A percentile compares a stretch with the other conserved stretches of the same genome.
Conservation (phyloP, 92 coral and sea anemone species). For the Porites cylindrica region DNA sequence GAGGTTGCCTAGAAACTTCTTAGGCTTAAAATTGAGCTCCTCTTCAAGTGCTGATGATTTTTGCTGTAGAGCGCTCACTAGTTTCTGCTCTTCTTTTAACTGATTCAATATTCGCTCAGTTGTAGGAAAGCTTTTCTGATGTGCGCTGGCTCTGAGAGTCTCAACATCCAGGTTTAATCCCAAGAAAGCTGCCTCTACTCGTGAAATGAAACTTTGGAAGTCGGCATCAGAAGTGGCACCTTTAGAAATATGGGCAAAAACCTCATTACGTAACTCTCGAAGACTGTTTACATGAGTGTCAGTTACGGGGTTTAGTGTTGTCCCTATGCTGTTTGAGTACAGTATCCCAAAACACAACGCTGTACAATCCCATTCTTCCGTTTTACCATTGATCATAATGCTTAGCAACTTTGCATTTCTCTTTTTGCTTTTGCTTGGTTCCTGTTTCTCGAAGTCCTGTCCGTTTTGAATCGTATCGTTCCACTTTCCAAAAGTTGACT, state of each 20-base stretch:
- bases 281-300: conserved; percentile 16
- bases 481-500: conserved; percentile 55
- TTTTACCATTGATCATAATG: conserved; percentile 47
- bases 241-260: conserved; percentile 19
- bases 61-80: conserved; percentile 10
- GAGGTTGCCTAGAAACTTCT: conserved; percentile 33
- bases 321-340: conserved; percentile 57
- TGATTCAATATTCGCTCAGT: background rate
- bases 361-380: conserved; percentile 69
- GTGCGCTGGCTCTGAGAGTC: conserved; percentile 21
- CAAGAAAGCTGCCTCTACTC: conserved; percentile 22
- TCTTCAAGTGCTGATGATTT: conserved; percentile 18
- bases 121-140: conserved; percentile 27
- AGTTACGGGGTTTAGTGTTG: conserved; percentile 1
- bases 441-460: conserved; percentile 30
- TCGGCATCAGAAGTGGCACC: conserved; percentile 21
- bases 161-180: conserved; percentile 29
- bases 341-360: conserved; percentile 59
- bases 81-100: conserved; percentile 11
- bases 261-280: conserved; percentile 23
- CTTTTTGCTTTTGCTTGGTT: conserved; percentile 23
- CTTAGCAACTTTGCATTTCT: conserved; percentile 30
- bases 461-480: conserved; percentile 50
- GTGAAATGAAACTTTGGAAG: conserved; percentile 16
- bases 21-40: background rate